Conservation (phyloP, 2,888 invertebrate genomes). For the Rhagonycha fulva region DNA sequence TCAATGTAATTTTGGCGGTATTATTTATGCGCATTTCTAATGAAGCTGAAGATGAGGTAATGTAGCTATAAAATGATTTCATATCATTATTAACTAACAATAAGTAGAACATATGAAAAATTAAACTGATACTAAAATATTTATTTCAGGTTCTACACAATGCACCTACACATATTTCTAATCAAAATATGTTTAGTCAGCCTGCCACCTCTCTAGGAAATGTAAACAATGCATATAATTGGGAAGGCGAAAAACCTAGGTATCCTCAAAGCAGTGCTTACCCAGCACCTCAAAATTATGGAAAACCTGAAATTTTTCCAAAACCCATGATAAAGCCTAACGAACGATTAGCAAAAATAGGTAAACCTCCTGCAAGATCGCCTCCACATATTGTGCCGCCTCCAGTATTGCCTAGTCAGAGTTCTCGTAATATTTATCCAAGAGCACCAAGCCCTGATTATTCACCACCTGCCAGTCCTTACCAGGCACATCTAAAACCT, state of each 20-base stretch:
- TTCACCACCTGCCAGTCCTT: constrained; percentile 15
- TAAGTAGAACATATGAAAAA: no score
- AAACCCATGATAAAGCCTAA: neutral
- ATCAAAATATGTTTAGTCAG: neutral
- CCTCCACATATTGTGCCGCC: neutral
- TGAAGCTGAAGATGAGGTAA: neutral
- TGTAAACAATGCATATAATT: neutral
- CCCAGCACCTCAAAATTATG: neutral
- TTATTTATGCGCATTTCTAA: neutral
- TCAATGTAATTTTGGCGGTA: neutral
- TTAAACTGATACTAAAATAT: neutral
- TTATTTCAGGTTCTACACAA: neutral
- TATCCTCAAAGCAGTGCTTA: neutral
- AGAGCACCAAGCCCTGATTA: constrained; percentile 18
- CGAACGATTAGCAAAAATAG: constrained; percentile 5
- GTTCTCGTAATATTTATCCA: neutral
- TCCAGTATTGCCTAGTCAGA: neutral
- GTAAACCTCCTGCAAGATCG: neutral
- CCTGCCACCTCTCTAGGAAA: neutral
- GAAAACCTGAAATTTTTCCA: neutral
- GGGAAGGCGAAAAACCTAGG: neutral
- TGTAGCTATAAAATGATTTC: neutral
- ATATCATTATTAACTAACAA: no score
- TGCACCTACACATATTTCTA: neutral
- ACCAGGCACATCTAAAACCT: constrained; percentile 1